Percentiles rank a stretch among this genome's conserved stretches.
Evolutionary conservation across 2,888 invertebrate genomes (phyloP).

Genomic region (Drosophila vallismaia): DNA sequence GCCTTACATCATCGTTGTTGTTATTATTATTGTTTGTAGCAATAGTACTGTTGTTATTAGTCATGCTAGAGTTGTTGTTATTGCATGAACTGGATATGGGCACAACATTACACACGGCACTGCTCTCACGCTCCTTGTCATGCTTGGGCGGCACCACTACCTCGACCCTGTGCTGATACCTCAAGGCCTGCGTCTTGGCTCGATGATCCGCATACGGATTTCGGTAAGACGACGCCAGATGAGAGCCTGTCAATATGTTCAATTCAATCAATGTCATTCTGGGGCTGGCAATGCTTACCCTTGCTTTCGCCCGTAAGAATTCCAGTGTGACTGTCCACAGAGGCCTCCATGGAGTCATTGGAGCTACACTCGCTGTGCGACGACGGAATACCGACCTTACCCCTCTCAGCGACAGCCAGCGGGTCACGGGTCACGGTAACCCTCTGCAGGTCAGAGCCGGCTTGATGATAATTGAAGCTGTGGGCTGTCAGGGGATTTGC

Average conservation of each 20-base stretch:
- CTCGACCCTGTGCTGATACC: slow-evolving; percentile 72
- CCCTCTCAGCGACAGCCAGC: slow-evolving; percentile 83
- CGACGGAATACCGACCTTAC: slow-evolving; percentile 83
- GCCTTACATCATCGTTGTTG: slow-evolving; percentile 88
- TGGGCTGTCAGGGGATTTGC: slow-evolving; percentile 80
- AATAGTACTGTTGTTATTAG: slow-evolving; percentile 84
- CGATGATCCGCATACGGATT: slow-evolving; percentile 88
- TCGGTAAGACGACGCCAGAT: slow-evolving; percentile 83
- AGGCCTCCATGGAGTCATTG: slow-evolving; percentile 83
- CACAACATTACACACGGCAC: slow-evolving; percentile 75
- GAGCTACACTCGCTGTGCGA: slow-evolving; percentile 84
- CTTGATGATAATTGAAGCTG: slow-evolving; percentile 81
- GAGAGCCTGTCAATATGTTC: slow-evolving; percentile 31
- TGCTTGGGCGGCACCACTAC: slow-evolving; percentile 56
- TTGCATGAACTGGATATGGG: slow-evolving; percentile 84
- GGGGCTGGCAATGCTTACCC: slow-evolving; percentile 73
- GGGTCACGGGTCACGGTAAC: slow-evolving; percentile 83
- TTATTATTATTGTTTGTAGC: slow-evolving; percentile 85
- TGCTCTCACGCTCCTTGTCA: slow-evolving; percentile 65
- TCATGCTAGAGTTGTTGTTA: slow-evolving; percentile 53
- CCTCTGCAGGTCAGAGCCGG: slow-evolving; percentile 82
- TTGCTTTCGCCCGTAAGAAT: slow-evolving; percentile 82
- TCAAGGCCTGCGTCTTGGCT: slow-evolving; percentile 70
- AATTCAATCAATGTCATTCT: slow-evolving; percentile 3
- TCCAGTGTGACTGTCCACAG: slow-evolving; percentile 83